phyloP scores from a whole-genome alignment of 2,888 invertebrate species.

The Oxycera nigricornis region DNA sequence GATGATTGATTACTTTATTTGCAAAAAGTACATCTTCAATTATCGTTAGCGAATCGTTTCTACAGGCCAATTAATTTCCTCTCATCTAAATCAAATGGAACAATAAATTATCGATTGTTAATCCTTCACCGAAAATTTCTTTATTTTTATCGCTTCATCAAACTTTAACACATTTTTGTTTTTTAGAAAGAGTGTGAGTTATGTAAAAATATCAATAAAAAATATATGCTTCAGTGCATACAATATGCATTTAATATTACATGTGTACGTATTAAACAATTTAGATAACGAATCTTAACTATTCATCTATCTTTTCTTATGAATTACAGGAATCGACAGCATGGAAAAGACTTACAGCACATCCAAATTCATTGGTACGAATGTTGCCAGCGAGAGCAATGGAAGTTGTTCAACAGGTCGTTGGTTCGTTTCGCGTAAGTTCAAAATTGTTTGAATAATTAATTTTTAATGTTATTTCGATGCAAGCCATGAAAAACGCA shows the following conservation, averaged over 20 bases:
- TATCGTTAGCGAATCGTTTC: not conserved
- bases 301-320: slow-evolving; percentile 44
- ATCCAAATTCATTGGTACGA: slow-evolving; percentile 61
- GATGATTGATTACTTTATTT: not conserved
- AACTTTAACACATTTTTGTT: not conserved
- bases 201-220: not conserved
- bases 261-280: not conserved
- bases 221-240: not conserved
- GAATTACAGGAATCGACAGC: slow-evolving; percentile 58
- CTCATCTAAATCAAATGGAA: not conserved
- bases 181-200: not conserved
- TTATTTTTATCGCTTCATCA: not conserved
- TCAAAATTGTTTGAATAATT: not conserved
- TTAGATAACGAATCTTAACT: too few species aligned
- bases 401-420: slow-evolving; percentile 62
- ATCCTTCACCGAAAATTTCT: not conserved
- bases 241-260: not conserved
- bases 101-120: not conserved
- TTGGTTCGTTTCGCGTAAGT: slow-evolving; percentile 60
- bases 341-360: slow-evolving; percentile 61
- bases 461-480: not conserved
- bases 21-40: not conserved
- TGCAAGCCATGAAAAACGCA: not conserved
- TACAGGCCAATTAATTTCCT: not conserved
- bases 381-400: slow-evolving; percentile 60